phyloP scores from a whole-genome alignment of 2,113 vertebrate species.

The Sinocyclocheilus anophthalmus region DNA sequence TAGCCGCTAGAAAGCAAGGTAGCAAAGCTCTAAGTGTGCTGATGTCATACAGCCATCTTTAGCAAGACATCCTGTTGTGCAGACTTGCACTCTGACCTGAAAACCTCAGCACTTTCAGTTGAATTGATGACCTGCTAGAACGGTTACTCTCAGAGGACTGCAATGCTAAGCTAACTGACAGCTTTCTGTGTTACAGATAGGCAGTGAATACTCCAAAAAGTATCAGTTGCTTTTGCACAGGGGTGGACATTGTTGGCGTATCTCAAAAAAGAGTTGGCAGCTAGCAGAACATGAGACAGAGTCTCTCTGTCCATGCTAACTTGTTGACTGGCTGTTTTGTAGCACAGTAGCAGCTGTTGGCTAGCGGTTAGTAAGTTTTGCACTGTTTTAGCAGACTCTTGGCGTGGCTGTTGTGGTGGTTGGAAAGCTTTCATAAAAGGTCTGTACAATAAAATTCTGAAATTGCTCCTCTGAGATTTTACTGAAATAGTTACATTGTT shows the following conservation, averaged over 20 bases:
- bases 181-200: background rate
- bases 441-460: conserved; percentile 3
- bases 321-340: conserved; percentile 19
- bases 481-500: background rate
- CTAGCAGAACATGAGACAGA: conserved; percentile 13
- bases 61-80: conserved; percentile 25
- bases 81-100: background rate
- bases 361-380: conserved; percentile 6
- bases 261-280: background rate
- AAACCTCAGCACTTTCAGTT: conserved; percentile 1
- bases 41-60: background rate
- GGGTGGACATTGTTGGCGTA: background rate
- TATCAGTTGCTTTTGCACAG: conserved; percentile 3
- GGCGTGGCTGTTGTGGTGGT: conserved; percentile 13
- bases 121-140: background rate
- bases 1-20: background rate
- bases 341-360: conserved; percentile 13
- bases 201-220: background rate
- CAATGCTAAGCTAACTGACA: background rate
- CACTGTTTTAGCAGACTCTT: conserved; percentile 10
- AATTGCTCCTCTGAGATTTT: background rate
- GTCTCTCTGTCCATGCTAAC: conserved; percentile 21
- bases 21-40: background rate
- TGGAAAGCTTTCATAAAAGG: conserved; percentile 23
- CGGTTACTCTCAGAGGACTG: background rate